Evolutionary conservation across 2,888 invertebrate species (phyloP).

Genomic region (Cepaea hortensis): DNA sequence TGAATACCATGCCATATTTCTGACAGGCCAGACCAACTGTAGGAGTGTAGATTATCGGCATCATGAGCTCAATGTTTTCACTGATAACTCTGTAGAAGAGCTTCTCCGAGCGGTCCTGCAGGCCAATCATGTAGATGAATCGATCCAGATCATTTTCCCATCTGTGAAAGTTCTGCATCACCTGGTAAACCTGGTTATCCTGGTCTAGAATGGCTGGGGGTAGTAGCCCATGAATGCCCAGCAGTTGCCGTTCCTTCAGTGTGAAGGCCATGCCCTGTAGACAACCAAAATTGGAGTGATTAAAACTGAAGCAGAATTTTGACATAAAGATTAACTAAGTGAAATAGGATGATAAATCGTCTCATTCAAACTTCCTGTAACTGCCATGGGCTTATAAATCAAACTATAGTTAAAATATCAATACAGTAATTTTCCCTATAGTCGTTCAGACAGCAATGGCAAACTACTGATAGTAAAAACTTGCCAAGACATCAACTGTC

Average conservation of each 20-base stretch:
- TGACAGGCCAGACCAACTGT: conserved; percentile 98
- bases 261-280: conserved; percentile 94
- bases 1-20: conserved; percentile 93
- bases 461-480: too few relatives aligned
- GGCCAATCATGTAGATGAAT: conserved; percentile 73
- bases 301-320: background rate
- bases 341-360: too few relatives aligned
- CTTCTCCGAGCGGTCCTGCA: conserved; percentile 93
- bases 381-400: too few relatives aligned
- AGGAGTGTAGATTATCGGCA: conserved; percentile 99
- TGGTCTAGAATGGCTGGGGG: conserved; percentile 90
- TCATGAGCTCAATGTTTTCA: conserved; percentile 91
- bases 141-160: conserved; percentile 83
- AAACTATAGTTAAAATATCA: too few relatives aligned
- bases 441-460: too few relatives aligned
- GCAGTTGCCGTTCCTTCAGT: conserved; percentile 91
- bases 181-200: conserved; percentile 82
- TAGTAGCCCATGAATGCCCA: conserved; percentile 96
- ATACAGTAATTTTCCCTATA: too few relatives aligned
- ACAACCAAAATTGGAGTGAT: background rate
- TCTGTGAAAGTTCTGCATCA: conserved; percentile 79
- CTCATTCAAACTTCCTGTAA: too few relatives aligned
- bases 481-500: background rate
- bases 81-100: conserved; percentile 92
- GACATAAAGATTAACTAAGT: too few relatives aligned